These are phyloP conservation scores for Megalopta genalis DNA, from an alignment of 1,140 invertebrate genomes.

Conservation along the genomic window DNA sequence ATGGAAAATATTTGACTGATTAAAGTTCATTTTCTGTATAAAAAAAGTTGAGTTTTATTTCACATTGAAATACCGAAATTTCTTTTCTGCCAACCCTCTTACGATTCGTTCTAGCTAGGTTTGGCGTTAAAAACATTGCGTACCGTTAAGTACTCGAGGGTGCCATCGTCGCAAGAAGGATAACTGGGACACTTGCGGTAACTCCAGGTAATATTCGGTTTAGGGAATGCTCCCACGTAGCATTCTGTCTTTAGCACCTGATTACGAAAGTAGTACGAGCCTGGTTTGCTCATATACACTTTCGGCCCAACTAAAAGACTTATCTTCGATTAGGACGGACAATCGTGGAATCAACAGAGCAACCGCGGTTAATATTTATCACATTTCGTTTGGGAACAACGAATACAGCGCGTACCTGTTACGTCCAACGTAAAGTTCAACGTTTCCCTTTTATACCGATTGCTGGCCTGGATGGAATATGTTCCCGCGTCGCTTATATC, in stretches of 20 bases:
- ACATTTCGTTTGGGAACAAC: neutral
- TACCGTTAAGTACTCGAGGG: conserved; percentile 37
- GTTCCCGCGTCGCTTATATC: conserved; percentile 61
- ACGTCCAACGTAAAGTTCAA: conserved; percentile 67
- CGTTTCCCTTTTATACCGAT: too few relatives aligned
- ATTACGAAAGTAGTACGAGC: conserved; percentile 76
- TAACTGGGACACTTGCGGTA: conserved; percentile 74
- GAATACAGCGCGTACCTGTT: conserved; percentile 49
- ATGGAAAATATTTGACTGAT: too few relatives aligned
- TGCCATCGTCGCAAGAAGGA: conserved; percentile 48
- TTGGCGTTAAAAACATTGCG: neutral
- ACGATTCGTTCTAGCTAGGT: too few relatives aligned
- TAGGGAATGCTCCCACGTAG: conserved; percentile 74
- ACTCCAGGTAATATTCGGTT: too few relatives aligned
- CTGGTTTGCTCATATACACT: conserved; percentile 70
- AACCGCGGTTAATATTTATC: too few relatives aligned
- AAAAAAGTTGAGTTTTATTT: too few relatives aligned
- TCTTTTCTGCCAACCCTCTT: too few relatives aligned
- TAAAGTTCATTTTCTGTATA: too few relatives aligned
- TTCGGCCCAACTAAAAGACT: conserved; percentile 74
- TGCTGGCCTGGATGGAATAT: too few relatives aligned
- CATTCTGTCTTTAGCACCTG: conserved; percentile 75
- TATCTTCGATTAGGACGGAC: neutral
- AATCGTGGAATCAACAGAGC: too few relatives aligned
- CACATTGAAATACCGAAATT: too few relatives aligned